phyloP scores from a whole-genome alignment of 2,113 vertebrate genomes.

The Gopherus evgoodei region DNA sequence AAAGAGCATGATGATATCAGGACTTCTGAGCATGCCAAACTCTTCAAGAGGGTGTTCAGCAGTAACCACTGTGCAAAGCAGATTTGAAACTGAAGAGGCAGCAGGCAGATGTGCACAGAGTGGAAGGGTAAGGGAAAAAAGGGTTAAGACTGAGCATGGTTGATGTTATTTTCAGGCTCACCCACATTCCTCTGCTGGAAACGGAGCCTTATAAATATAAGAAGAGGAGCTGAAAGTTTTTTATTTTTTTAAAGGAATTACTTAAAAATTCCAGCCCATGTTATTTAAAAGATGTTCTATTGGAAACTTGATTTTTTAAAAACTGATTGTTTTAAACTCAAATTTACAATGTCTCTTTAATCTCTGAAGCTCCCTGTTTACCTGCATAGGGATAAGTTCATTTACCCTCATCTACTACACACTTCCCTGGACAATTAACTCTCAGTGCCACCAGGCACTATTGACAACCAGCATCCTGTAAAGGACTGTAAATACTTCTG shows the following conservation, averaged over 20 bases:
- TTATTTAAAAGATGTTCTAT: neutral
- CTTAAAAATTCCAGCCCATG: neutral
- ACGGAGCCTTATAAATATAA: neutral
- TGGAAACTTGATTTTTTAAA: neutral
- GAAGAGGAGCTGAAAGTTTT: neutral
- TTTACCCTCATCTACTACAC: neutral
- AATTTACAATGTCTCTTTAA: neutral
- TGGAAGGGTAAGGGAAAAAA: neutral
- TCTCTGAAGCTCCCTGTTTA: neutral
- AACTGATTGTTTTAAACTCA: neutral
- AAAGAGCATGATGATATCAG: neutral
- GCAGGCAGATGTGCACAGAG: neutral
- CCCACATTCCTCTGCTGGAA: neutral
- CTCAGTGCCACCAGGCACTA: constrained; percentile 8
- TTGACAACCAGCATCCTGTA: constrained; percentile 35
- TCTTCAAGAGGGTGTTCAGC: accelerated
- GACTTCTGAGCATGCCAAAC: accelerated
- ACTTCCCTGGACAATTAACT: accelerated
- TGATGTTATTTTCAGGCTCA: neutral
- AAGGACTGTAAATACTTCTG: constrained; percentile 57
- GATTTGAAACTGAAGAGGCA: accelerated
- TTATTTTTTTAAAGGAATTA: neutral
- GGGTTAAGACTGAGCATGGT: accelerated
- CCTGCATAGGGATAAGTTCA: neutral
- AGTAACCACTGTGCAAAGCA: accelerated